Evolutionary conservation across 2,797 vertebrate genomes (phyloP).

Genomic region (Anniella stebbinsi): DNA sequence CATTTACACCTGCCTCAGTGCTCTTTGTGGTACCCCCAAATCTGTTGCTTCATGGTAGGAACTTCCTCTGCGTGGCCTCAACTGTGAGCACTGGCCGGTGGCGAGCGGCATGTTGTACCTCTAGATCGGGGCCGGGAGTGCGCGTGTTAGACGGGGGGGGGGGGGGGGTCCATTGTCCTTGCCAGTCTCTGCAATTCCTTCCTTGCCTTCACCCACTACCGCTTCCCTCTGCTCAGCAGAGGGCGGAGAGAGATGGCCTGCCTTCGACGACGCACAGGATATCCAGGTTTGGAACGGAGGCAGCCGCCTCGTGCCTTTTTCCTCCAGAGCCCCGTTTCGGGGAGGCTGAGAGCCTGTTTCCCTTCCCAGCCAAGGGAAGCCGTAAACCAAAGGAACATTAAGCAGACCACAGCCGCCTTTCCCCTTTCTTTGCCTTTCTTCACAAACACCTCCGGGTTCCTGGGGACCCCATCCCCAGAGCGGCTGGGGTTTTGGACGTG

Average conservation of each 20-base stretch:
- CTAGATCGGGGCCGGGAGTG: too few species aligned
- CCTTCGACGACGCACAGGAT: conserved; percentile 7
- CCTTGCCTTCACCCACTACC: too few species aligned
- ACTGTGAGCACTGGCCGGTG: not conserved
- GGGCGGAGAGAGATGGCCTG: not conserved
- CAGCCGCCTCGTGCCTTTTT: not conserved
- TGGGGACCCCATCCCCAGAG: not conserved
- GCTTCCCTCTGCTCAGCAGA: too few species aligned
- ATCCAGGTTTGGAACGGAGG: not conserved
- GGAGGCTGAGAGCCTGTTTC: not conserved
- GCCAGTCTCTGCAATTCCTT: too few species aligned
- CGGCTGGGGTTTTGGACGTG: conserved; percentile 17
- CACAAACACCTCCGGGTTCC: conserved; percentile 15
- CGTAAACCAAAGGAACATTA: conserved; percentile 8
- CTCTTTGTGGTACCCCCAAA: not conserved
- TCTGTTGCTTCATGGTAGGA: too few species aligned
- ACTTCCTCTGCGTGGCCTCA: too few species aligned
- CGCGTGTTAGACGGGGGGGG: not conserved
- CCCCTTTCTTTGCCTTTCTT: conserved; percentile 16
- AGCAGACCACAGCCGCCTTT: not conserved
- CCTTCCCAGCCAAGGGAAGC: not conserved
- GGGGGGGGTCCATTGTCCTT: not conserved
- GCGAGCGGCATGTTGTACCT: not conserved
- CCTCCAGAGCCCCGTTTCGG: not conserved
- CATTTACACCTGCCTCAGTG: not conserved